Conservation (phyloP, 2,888 invertebrate genomes). For the Eupithecia subfuscata region DNA sequence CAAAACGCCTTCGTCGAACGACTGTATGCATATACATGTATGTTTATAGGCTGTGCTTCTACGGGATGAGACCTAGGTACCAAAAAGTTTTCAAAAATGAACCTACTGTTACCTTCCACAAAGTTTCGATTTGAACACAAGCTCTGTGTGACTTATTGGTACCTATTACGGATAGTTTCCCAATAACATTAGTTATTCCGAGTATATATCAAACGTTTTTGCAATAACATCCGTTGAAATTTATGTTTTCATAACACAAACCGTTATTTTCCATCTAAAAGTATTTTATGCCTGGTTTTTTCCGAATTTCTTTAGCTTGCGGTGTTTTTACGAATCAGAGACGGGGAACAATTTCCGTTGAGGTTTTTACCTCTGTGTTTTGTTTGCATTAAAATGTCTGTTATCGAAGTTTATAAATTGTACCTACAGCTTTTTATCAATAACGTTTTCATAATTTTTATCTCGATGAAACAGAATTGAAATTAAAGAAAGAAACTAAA, state of each 20-base stretch:
- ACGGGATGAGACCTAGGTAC: neutral
- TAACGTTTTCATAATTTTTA: neutral
- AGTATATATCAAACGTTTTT: conserved; percentile 41
- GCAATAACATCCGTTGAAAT: conserved; percentile 41
- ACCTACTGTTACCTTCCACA: neutral
- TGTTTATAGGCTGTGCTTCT: too few relatives aligned
- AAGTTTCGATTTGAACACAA: neutral
- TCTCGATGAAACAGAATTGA: neutral
- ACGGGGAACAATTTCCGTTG: conserved; percentile 8
- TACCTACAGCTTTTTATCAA: neutral
- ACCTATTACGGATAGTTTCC: conserved; percentile 6
- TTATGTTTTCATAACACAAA: conserved; percentile 45
- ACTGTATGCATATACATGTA: too few relatives aligned
- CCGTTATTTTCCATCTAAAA: conserved; percentile 31
- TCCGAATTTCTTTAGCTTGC: conserved; percentile 6
- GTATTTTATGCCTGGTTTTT: conserved; percentile 8
- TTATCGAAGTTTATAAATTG: neutral
- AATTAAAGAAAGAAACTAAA: too few relatives aligned
- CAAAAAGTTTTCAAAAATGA: neutral
- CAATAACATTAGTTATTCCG: conserved; percentile 26
- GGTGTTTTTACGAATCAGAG: conserved; percentile 2
- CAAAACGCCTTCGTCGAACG: too few relatives aligned
- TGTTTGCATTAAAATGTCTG: conserved; percentile 2
- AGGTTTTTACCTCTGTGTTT: neutral
- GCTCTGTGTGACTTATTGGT: conserved; percentile 3